Evolutionary conservation across 2,888 invertebrate genomes (phyloP).

Genomic region (Hybos culiciformis): DNA sequence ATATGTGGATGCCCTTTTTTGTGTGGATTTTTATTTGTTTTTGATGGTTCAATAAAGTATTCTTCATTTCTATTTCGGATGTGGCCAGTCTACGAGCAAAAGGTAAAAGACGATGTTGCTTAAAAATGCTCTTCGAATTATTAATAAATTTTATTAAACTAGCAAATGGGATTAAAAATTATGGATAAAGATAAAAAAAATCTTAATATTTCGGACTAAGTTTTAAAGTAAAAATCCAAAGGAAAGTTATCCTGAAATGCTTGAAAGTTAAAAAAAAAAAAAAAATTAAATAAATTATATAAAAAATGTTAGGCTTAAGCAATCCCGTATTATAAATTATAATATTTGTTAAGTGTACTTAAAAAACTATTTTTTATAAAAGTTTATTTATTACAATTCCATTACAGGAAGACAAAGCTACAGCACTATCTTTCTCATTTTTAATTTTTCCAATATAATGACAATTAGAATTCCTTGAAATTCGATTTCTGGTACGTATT

Average conservation of each 20-base stretch:
- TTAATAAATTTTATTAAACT: too few species aligned
- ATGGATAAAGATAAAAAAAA: constrained; percentile 9
- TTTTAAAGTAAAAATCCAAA: constrained; percentile 9
- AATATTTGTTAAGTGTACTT: too few species aligned
- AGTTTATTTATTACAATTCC: constrained; percentile 55
- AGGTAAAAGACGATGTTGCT: not conserved
- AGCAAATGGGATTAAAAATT: constrained; percentile 4
- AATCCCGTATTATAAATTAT: too few species aligned
- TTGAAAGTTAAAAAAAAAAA: too few species aligned
- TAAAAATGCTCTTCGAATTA: constrained; percentile 2
- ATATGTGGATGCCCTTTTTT: constrained; percentile 47
- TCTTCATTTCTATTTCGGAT: constrained; percentile 51
- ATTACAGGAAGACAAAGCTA: constrained; percentile 68
- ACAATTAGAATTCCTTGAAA: constrained; percentile 45
- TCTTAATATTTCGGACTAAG: constrained; percentile 11
- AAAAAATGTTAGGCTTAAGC: too few species aligned
- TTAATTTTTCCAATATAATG: constrained; percentile 66
- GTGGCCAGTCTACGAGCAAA: constrained; percentile 46
- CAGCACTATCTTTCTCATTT: constrained; percentile 53
- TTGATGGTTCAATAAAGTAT: constrained; percentile 59
- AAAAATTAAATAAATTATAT: too few species aligned
- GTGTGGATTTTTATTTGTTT: constrained; percentile 35
- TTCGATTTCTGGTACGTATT: constrained; percentile 40
- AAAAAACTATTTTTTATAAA: not conserved
- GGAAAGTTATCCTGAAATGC: too few species aligned